phyloP scores from a whole-genome alignment of 2,113 vertebrate species.

The Electrona antarctica region DNA sequence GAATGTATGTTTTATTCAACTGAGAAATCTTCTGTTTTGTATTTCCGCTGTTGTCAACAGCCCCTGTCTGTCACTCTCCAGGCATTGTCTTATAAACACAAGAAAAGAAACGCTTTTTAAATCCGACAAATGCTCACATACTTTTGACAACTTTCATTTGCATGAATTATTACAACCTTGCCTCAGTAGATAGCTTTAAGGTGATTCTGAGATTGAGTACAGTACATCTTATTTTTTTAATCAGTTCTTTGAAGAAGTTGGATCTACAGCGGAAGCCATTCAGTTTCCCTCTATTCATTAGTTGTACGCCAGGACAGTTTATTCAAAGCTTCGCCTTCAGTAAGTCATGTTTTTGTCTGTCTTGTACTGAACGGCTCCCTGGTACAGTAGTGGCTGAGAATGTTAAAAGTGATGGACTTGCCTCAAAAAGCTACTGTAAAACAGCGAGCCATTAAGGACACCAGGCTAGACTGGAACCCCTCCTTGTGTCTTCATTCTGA shows the following conservation, averaged over 20 bases:
- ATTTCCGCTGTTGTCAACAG: constrained; percentile 35
- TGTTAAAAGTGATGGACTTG: not conserved
- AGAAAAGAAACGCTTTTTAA: constrained; percentile 35
- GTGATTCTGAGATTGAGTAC: constrained; percentile 4
- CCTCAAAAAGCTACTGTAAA: not conserved
- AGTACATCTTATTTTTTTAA: constrained; percentile 32
- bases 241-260: constrained; percentile 44
- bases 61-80: constrained; percentile 13
- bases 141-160: constrained; percentile 54
- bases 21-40: constrained; percentile 46
- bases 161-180: constrained; percentile 32
- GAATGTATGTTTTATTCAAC: constrained; percentile 64
- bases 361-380: not conserved
- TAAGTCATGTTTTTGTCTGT: not conserved
- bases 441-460: constrained; percentile 6
- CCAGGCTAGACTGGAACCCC: constrained; percentile 23
- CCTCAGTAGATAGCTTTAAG: constrained; percentile 47
- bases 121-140: constrained; percentile 43
- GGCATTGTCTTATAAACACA: constrained; percentile 5
- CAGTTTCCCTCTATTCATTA: constrained; percentile 36
- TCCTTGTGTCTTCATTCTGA: constrained; percentile 6
- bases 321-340: constrained; percentile 14
- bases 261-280: constrained; percentile 5
- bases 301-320: constrained; percentile 10
- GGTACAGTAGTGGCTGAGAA: constrained; percentile 1